These are phyloP conservation scores for Serilophus lunatus DNA, from an alignment of 2,113 vertebrate genomes.

Conservation along the genomic window DNA sequence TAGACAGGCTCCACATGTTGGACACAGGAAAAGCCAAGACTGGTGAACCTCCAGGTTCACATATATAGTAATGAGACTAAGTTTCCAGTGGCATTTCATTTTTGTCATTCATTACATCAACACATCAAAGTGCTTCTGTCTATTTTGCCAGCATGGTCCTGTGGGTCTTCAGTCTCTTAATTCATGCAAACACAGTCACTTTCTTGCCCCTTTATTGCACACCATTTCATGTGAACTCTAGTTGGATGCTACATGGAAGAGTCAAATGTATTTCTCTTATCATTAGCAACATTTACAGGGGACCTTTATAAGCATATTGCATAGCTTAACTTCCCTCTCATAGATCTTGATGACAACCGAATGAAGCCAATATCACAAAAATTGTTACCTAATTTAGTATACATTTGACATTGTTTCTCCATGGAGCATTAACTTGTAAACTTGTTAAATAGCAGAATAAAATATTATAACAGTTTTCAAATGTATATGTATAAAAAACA, in stretches of 20 bases:
- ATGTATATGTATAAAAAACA: background rate
- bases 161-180: background rate
- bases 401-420: background rate
- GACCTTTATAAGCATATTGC: background rate
- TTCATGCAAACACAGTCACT: background rate
- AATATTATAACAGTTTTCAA: background rate
- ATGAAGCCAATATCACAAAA: background rate
- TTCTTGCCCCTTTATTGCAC: background rate
- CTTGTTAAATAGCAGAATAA: background rate
- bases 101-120: background rate
- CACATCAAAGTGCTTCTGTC: fast-evolving
- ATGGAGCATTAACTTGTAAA: background rate
- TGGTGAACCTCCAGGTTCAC: background rate
- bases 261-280: background rate
- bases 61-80: background rate
- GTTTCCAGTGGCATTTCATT: background rate
- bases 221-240: background rate
- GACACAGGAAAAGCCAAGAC: background rate
- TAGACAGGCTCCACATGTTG: background rate
- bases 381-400: background rate
- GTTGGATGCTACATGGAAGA: background rate
- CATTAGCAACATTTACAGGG: background rate
- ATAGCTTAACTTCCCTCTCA: background rate
- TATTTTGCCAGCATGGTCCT: background rate
- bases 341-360: background rate